Evolutionary conservation across 1,140 invertebrate species (phyloP).

Genomic region (Bactericera cockerelli): DNA sequence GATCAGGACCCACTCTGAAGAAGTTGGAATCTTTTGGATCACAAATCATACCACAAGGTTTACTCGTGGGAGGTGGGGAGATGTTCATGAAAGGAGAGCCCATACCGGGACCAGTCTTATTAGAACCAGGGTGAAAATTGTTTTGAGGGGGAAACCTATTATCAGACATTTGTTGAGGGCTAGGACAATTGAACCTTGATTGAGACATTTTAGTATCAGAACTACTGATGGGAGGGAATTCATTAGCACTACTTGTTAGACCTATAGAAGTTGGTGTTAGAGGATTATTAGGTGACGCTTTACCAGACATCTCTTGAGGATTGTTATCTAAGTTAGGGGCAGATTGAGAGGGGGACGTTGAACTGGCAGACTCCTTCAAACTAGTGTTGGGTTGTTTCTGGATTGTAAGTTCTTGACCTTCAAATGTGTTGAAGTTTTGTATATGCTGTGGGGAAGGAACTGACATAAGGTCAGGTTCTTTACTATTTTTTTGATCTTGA

Average conservation of each 20-base stretch:
- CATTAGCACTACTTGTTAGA: constrained; percentile 3
- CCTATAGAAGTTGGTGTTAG: neutral
- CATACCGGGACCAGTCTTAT: constrained; percentile 3
- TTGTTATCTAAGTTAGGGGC: neutral
- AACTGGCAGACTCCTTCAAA: constrained; percentile 47
- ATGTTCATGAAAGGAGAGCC: constrained; percentile 18
- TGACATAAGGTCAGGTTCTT: constrained; percentile 85
- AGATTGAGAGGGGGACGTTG: constrained; percentile 41
- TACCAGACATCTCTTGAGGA: constrained; percentile 15
- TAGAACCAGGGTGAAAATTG: constrained; percentile 7
- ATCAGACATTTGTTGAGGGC: constrained; percentile 21
- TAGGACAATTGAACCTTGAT: constrained; percentile 24
- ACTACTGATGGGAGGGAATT: neutral
- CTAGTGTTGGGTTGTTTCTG: constrained; percentile 90
- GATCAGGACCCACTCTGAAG: constrained; percentile 37
- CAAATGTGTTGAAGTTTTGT: constrained; percentile 86
- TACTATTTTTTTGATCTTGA: constrained; percentile 26
- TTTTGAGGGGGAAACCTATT: constrained; percentile 1
- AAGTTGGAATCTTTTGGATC: constrained; percentile 15
- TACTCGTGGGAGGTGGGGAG: constrained; percentile 14
- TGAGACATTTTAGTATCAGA: constrained; percentile 14
- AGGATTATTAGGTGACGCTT: constrained; percentile 14
- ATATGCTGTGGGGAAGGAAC: constrained; percentile 92
- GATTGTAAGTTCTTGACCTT: constrained; percentile 90
- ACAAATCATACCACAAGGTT: constrained; percentile 9